Conservation (phyloP, 2,888 invertebrate genomes). For the Branchellion lobata region DNA sequence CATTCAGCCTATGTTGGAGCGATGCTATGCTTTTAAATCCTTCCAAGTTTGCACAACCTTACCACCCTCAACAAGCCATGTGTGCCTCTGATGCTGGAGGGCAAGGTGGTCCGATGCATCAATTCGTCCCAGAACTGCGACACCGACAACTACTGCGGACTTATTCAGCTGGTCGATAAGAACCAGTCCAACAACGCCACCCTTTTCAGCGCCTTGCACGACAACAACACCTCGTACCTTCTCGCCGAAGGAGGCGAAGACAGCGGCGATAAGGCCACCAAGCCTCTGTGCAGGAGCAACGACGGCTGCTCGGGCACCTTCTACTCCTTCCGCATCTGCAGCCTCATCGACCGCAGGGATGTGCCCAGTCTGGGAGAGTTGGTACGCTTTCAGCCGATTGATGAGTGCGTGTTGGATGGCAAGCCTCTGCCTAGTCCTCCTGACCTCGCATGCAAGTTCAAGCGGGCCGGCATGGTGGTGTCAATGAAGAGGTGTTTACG, state of each 20-base stretch:
- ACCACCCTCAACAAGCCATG: constrained; percentile 9
- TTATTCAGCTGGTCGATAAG: constrained; percentile 36
- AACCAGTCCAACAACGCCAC: constrained; percentile 10
- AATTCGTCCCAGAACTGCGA: constrained; percentile 33
- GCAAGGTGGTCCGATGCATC: constrained; percentile 32
- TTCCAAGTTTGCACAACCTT: no score
- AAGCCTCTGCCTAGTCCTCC: background rate
- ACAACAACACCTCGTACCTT: background rate
- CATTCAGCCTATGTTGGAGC: no score
- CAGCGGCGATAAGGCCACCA: constrained; percentile 9
- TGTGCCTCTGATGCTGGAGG: constrained; percentile 33
- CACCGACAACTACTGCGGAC: constrained; percentile 30
- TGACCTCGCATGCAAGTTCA: constrained; percentile 2
- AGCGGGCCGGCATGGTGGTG: constrained; percentile 38
- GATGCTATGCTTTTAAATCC: no score
- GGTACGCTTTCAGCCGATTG: constrained; percentile 36
- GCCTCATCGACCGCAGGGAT: constrained; percentile 34
- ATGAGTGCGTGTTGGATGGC: constrained; percentile 2
- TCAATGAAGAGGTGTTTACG: constrained; percentile 39
- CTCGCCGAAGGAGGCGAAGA: background rate
- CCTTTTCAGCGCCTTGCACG: background rate
- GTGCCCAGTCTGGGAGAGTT: constrained; percentile 30
- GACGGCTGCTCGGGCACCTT: background rate
- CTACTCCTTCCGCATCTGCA: constrained; percentile 34
- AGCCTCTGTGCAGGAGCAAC: constrained; percentile 8